Percentiles rank a stretch among this genome's conserved stretches.
Evolutionary conservation across 2,888 invertebrate genomes (phyloP).

Genomic region (Cheilosia vernalis): DNA sequence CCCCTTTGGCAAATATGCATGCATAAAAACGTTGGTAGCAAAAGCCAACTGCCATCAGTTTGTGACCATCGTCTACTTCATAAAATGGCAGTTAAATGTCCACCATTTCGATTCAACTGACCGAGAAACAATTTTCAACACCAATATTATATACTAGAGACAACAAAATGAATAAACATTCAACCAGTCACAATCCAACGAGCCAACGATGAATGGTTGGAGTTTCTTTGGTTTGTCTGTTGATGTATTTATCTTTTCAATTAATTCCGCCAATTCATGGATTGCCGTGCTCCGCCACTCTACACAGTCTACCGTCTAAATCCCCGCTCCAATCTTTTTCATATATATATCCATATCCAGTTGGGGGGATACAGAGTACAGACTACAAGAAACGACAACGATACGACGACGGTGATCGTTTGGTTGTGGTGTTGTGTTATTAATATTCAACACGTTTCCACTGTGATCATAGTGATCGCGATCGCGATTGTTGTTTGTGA

Average conservation of each 20-base stretch:
- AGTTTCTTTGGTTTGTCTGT: conserved; percentile 55
- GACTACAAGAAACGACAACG: conserved; percentile 2
- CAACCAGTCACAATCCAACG: conserved; percentile 70
- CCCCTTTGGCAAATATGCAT: conserved; percentile 66
- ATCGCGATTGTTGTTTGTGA: conserved; percentile 48
- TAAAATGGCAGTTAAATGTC: conserved; percentile 73
- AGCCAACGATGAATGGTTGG: conserved; percentile 67
- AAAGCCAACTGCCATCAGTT: conserved; percentile 37
- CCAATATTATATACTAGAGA: conserved; percentile 36
- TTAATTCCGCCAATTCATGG: conserved; percentile 73
- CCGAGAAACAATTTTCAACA: conserved; percentile 56
- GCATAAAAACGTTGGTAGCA: conserved; percentile 31
- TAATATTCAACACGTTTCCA: conserved; percentile 68
- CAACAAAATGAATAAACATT: conserved; percentile 61
- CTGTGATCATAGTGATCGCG: conserved; percentile 63
- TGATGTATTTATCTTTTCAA: conserved; percentile 75
- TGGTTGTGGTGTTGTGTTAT: conserved; percentile 67
- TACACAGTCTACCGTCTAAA: conserved; percentile 29
- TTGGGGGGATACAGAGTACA: conserved; percentile 27
- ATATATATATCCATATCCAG: conserved; percentile 10
- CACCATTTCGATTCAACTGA: conserved; percentile 70
- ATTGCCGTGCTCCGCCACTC: conserved; percentile 35
- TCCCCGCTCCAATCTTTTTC: conserved; percentile 66
- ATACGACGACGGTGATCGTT: conserved; percentile 58
- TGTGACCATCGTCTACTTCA: conserved; percentile 23